Evolutionary conservation across 2,113 vertebrate species (phyloP), one percentile per base, ranked within the genome.

Genomic region (Mystacornis crossleyi): DNA sequence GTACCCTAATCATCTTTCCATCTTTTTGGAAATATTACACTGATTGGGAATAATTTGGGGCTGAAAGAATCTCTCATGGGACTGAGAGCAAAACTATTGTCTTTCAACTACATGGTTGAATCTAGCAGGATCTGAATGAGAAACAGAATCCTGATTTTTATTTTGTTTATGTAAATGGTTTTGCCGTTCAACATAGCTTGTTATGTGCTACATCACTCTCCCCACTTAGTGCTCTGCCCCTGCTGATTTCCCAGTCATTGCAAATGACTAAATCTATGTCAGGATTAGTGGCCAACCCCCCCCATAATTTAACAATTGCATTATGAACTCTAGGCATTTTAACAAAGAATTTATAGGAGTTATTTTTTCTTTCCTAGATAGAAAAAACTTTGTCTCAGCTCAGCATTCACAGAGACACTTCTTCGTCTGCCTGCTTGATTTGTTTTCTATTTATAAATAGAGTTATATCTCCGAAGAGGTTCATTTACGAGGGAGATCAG

Each of bases 361-460:
- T 89, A 21, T 74, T 91, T 91, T 71, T 45, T 57, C 33, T 83
- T 78, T 73, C 31, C 24, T 34, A 61, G 48, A 18, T 50, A 79
- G 8, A 78, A 82, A 53, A 45, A 72, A 17, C 43, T 71, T 64
- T 69, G 54, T 77, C 55, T 62, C 50, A 82, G 45, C 29, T 91
- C 54, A 77, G 50, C 6, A 38, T 26, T 80, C 79, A 62, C 45
- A 58, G 65, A 87, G 36, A 58, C 47, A 45, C 18, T 53, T 14
- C 61, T 87, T 47, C 87, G 33, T 33, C 45, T 87, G 48, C 36
- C 74, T 83, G 36, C 36, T 91, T 89, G 91, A 85, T 92, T 94
- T 94, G 42, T 66, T 95, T 96, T 91, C 85, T 87, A 48, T 88
- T 94, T 96, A 80, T 69, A 90, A 91, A 85, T 73, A 80, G 26